These are phyloP conservation scores for Ochotona curzoniae DNA, from an alignment of 2,113 vertebrate species.

Conservation along the genomic window DNA sequence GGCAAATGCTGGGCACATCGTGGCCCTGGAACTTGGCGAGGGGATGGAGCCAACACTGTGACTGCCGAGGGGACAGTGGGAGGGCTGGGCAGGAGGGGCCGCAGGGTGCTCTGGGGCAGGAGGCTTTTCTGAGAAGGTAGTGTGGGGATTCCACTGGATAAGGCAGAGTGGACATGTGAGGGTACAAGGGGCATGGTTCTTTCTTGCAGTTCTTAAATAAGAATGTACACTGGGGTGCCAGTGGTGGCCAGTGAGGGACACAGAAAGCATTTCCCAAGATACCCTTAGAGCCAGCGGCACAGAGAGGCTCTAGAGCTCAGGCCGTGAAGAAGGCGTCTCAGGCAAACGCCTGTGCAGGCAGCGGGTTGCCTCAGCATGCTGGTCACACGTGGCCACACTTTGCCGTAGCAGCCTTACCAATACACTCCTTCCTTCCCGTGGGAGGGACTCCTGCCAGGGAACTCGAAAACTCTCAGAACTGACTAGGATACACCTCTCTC, in stretches of 20 bases:
- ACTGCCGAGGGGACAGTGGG: too few species aligned
- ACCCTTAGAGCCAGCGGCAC: too few species aligned
- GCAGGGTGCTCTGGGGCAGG: too few species aligned
- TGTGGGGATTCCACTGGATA: not conserved
- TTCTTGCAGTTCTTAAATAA: not conserved
- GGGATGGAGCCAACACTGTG: too few species aligned
- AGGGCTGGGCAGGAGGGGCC: too few species aligned
- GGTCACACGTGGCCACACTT: not conserved
- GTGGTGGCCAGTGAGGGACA: not conserved
- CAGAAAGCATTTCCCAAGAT: not conserved
- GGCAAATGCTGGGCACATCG: too few species aligned
- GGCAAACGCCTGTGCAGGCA: not conserved
- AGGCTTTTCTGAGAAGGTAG: not conserved
- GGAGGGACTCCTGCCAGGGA: not conserved
- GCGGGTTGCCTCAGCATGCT: not conserved
- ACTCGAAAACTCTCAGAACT: too few species aligned
- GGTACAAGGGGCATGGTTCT: not conserved
- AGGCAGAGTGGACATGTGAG: not conserved
- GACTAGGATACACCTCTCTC: rapidly evolving
- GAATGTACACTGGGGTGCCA: not conserved
- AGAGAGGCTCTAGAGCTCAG: not conserved
- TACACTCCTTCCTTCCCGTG: not conserved
- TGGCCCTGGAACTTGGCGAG: too few species aligned
- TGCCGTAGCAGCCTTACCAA: not conserved
- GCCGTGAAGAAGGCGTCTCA: too few species aligned